Base-by-base conservation (phyloP, 2,888 invertebrate species). In the Diabrotica balteata region DNA sequence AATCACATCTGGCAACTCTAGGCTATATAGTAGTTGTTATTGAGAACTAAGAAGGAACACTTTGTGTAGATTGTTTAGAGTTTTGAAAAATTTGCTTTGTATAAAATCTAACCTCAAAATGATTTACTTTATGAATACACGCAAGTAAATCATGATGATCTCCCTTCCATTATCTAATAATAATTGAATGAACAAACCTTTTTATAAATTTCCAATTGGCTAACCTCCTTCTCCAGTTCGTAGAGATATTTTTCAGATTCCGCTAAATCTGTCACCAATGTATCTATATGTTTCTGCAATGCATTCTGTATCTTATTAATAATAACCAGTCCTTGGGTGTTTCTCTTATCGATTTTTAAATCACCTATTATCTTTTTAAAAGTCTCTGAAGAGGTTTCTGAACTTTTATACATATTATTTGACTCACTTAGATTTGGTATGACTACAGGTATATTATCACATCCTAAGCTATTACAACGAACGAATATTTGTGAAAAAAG, bases 401-500 rank as follows among this genome's bases (percentile, higher is more conserved):
- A 76, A 44, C 78, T 76, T 73, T 80, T 80, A 62, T 83, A 83
- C n/a, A 70, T 73, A 68, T 81, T 79, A 63, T 78, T 79, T 0
- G 80, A 72, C 74, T 83, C 81, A 69, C 81, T 81, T 54, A 84
- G 72, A 72, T 89, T 89, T 4, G 86, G 86, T 57, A 89, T 88
- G 63, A 78, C 80, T 63, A 84, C 66, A 8, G 80, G 87, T 73
- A 89, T 81, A 72, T 85, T 84, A 73, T 88, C 88, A 80, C 86
- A 87, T 80, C 85, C 84, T 59, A 85, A 85, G 75, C 86, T 87
- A 73, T 86, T 86, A 46, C 87, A 87, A 79, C 88, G 87, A 47
- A 89, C 84, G 81, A 91, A 89, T 68, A 87, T 86, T 74, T 91
- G 90, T 59, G 86, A 86, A 74, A 87, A 89, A 67, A 87, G 86